Conservation (phyloP, 2,113 vertebrate species). For the Melanocharis versteri region DNA sequence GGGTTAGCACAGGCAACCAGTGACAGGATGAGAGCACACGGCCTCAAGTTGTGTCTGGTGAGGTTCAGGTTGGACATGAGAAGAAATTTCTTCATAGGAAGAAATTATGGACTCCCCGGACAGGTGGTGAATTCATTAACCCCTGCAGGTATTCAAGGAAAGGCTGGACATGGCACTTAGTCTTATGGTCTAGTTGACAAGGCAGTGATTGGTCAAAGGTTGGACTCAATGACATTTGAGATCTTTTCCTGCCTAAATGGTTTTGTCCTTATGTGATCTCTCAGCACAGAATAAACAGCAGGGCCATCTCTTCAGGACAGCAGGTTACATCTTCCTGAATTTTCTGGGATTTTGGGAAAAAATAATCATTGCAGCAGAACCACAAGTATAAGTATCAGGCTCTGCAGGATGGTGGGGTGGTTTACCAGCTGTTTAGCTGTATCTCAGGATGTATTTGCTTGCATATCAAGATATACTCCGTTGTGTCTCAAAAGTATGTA, state of each 20-base stretch:
- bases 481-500: neutral
- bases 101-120: neutral
- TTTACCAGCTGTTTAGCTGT: neutral
- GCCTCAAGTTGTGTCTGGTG: neutral
- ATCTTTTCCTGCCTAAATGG: neutral
- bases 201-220: neutral
- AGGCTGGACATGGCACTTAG: neutral
- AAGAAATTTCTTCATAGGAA: neutral
- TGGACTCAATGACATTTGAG: neutral
- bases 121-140: neutral
- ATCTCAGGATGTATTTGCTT: neutral
- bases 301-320: neutral
- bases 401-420: neutral
- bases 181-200: neutral
- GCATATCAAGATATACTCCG: neutral
- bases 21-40: neutral
- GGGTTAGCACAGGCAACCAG: rapidly evolving
- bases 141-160: neutral
- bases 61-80: neutral
- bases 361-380: neutral
- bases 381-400: neutral
- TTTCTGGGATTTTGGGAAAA: neutral
- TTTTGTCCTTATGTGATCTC: neutral
- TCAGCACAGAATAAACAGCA: neutral
- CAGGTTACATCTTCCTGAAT: neutral